Base-by-base conservation (phyloP, 2,113 vertebrate species). In the Chelonoidis abingdonii region DNA sequence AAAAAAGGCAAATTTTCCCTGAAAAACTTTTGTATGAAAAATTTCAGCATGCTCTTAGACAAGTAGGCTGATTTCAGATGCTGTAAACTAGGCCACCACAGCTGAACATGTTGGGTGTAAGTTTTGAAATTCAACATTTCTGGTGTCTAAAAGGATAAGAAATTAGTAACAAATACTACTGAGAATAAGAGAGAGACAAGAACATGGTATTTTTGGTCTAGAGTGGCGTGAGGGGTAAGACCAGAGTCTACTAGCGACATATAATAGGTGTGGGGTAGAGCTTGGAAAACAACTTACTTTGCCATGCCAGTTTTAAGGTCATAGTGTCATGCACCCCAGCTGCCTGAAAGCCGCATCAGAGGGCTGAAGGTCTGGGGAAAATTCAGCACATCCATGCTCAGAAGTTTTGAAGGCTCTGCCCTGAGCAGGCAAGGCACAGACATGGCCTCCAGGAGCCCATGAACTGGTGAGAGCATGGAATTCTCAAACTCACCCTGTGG, bases 121-220 rank as follows among this genome's bases (percentile, higher is more conserved):
- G 78, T 12, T 0, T 80, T 83, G 31, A 78, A 88, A 56, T 44
- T 87, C 93, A 89, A 88, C 3, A 1, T 89, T 93, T 80, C 85
- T 92, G 25, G 50, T 85, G 4, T 8, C 56, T 82, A 93, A 90
- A 86, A 80, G 72, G 83, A 85, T 21, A 79, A 88, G 89, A 14
- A 91, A 95, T 8, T 0, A 1, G 41, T 59, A 41, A 96, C 89
- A 91, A 91, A 75, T 19, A 3, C 86, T 41, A 13, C 93, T 16
- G 84, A 94, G 83, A 88, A 35, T 65, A 93, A 35, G 54, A 92
- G 76, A 90, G 47, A 0, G 0, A 89, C 84, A 72, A 80, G 89
- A 89, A 94, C 90, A 94, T 76, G 35, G 94, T 95, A 89, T 97
- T 97, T 97, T 97, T 97, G 96, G 97, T 95, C 87, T 97, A 57